phyloP scores from a whole-genome alignment of 1,140 invertebrate species.

The Megalopta genalis region DNA sequence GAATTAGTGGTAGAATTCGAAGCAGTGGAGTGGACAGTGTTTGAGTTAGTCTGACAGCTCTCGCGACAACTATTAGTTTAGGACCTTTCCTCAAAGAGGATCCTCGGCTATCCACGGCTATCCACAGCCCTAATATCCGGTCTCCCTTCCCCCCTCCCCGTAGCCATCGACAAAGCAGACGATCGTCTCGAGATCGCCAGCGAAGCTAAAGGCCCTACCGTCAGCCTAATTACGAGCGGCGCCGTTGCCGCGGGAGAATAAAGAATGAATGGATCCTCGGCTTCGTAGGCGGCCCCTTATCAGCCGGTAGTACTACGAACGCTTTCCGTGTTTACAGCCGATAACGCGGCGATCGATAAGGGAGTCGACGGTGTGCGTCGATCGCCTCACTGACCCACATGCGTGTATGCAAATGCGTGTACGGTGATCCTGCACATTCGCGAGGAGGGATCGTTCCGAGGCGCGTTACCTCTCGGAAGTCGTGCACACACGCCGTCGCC shows the following conservation, averaged over 20 bases:
- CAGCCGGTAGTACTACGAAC: conserved; percentile 60
- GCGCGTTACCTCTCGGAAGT: not conserved
- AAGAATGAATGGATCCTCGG: conserved; percentile 55
- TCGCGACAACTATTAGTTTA: too few relatives aligned
- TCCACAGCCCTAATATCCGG: conserved; percentile 28
- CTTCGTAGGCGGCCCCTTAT: conserved; percentile 52
- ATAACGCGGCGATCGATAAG: conserved; percentile 67
- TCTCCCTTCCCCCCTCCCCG: not conserved
- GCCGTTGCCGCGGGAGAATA: conserved; percentile 10
- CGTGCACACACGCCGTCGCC: not conserved
- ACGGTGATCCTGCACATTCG: not conserved
- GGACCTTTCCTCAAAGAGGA: too few relatives aligned
- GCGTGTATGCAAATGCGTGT: conserved; percentile 2
- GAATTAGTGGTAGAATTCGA: too few relatives aligned
- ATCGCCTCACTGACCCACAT: conserved; percentile 63
- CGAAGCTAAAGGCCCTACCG: conserved; percentile 41
- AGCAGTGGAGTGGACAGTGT: too few relatives aligned
- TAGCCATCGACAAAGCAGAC: conserved; percentile 34
- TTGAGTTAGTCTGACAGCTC: too few relatives aligned
- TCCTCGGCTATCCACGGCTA: too few relatives aligned
- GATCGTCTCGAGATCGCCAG: conserved; percentile 13
- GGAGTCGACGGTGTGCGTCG: conserved; percentile 30
- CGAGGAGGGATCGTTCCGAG: not conserved
- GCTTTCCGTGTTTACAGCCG: conserved; percentile 55
- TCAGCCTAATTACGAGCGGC: conserved; percentile 43